These are phyloP conservation scores for Callimorpha dominula DNA, from an alignment of 2,888 invertebrate species.

Conservation along the genomic window DNA sequence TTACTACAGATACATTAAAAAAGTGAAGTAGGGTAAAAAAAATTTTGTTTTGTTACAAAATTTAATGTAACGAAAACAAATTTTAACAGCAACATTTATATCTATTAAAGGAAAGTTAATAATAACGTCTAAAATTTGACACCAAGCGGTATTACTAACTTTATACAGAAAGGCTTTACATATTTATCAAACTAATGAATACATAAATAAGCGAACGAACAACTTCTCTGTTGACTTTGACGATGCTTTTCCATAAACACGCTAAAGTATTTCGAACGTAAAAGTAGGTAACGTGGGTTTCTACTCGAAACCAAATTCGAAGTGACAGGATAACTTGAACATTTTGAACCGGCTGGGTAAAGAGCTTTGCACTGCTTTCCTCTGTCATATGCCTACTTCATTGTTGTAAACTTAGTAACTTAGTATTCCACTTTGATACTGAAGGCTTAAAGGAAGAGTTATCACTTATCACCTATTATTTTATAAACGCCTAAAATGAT, in stretches of 20 bases:
- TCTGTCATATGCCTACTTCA: slow-evolving; percentile 44
- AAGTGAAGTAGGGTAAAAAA: not conserved
- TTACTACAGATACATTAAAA: not conserved
- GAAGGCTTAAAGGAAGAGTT: not conserved
- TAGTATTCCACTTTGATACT: slow-evolving; percentile 39
- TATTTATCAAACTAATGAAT: slow-evolving; percentile 47
- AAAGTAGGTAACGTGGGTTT: slow-evolving; percentile 68
- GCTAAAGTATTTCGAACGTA: slow-evolving; percentile 67
- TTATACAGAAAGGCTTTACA: slow-evolving; percentile 21
- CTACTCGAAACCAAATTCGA: slow-evolving; percentile 65
- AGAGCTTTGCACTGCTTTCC: slow-evolving; percentile 54
- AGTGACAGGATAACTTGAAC: slow-evolving; percentile 73
- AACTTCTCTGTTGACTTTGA: slow-evolving; percentile 50
- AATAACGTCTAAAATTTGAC: not conserved
- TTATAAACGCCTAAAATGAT: not conserved
- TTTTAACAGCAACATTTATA: not conserved
- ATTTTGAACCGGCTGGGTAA: slow-evolving; percentile 57
- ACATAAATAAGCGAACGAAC: slow-evolving; percentile 50
- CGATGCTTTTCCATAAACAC: slow-evolving; percentile 63
- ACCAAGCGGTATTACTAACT: slow-evolving; percentile 23
- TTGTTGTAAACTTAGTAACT: slow-evolving; percentile 44
- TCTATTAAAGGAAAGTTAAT: not conserved
- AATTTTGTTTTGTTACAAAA: not conserved
- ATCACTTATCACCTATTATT: not conserved
- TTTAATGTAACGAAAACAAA: not conserved